Evolutionary conservation across 2,113 vertebrate species (phyloP).

Genomic region (Ancistrus triradiatus): DNA sequence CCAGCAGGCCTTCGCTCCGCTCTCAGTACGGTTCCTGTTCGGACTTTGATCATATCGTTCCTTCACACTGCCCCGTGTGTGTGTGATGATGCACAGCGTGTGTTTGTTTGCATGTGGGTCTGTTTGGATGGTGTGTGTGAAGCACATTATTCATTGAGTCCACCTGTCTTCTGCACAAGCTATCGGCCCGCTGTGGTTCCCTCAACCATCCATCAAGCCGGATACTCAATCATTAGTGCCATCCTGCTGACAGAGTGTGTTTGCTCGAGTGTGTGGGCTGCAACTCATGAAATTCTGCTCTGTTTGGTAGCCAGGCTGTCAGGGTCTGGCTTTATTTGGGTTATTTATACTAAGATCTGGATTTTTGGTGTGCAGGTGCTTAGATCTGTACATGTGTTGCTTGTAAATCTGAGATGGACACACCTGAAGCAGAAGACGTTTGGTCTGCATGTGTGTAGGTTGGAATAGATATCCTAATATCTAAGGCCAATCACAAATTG

Average conservation of each 20-base stretch:
- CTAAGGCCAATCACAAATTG: too few species aligned
- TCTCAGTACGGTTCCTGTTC: constrained; percentile 6
- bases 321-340: too few species aligned
- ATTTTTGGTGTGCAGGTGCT: too few species aligned
- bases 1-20: neutral
- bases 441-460: too few species aligned
- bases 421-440: too few species aligned
- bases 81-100: constrained; percentile 5
- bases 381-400: too few species aligned
- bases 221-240: constrained; percentile 2
- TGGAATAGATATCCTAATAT: too few species aligned
- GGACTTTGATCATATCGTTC: constrained; percentile 19
- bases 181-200: constrained; percentile 6
- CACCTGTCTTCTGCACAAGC: constrained; percentile 21
- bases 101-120: constrained; percentile 9
- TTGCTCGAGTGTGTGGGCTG: too few species aligned
- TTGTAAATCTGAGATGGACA: too few species aligned
- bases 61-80: neutral
- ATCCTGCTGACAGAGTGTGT: neutral
- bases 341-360: too few species aligned
- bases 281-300: too few species aligned
- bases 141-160: constrained; percentile 8
- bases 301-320: too few species aligned
- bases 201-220: constrained; percentile 24
- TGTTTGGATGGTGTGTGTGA: constrained; percentile 15